phyloP scores from a whole-genome alignment of 2,797 vertebrate genomes.

The Lemur catta region DNA sequence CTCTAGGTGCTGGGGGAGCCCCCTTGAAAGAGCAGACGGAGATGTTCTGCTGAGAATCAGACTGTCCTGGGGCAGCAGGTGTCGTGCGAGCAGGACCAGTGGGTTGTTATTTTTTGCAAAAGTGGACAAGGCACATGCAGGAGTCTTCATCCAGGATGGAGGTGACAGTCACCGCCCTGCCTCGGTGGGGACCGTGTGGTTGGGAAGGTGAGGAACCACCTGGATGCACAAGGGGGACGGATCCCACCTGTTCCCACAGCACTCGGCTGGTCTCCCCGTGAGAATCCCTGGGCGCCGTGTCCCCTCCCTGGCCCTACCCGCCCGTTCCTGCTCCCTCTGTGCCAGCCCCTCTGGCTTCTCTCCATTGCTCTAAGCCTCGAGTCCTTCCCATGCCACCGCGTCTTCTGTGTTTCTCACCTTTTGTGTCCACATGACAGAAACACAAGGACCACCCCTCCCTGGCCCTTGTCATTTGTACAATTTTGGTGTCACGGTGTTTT shows the following conservation, averaged over 20 bases:
- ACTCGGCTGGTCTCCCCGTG: rapidly evolving
- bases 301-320: rapidly evolving
- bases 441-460: rapidly evolving
- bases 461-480: rapidly evolving
- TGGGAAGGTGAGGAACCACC: rapidly evolving
- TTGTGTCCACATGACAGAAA: rapidly evolving
- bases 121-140: rapidly evolving
- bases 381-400: rapidly evolving
- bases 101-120: rapidly evolving
- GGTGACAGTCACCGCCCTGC: rapidly evolving
- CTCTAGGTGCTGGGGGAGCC: rapidly evolving
- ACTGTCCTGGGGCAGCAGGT: rapidly evolving
- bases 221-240: rapidly evolving
- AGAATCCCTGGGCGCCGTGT: rapidly evolving
- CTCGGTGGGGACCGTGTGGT: rapidly evolving
- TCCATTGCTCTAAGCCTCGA: rapidly evolving
- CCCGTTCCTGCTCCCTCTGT: rapidly evolving
- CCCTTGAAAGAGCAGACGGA: no score
- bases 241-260: rapidly evolving
- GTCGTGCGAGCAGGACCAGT: rapidly evolving
- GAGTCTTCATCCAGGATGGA: rapidly evolving
- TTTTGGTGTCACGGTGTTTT: rapidly evolving
- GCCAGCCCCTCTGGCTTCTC: rapidly evolving
- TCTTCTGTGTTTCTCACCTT: rapidly evolving
- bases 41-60: rapidly evolving